Evolutionary conservation across 2,113 vertebrate species (phyloP), one percentile per base, ranked within the genome.

Genomic region (Eptatretus burgeri): DNA sequence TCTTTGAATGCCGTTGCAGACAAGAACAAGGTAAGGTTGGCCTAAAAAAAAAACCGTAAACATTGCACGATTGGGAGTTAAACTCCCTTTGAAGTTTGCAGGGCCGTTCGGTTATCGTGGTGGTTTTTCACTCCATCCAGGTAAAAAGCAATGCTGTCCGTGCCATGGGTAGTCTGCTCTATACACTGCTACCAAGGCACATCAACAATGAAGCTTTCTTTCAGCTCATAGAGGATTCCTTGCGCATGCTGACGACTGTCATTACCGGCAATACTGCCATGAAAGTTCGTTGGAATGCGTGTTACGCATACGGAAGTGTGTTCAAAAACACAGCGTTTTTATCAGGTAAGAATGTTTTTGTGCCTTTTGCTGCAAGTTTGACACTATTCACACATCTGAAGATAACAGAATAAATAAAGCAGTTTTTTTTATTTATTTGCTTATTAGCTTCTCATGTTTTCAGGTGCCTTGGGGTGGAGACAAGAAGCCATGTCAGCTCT

Each of bases 241-340:
- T 95, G 49, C 77, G 76, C 67, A 80, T 82, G 51, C 76, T 98
- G 7, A 78, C 87, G 16, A 76, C 80, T 27, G 81, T 85, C 0
- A 78, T 94, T 50, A 74, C 76, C 62, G 80, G 78, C 1, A 87
- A 93, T 16, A 79, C 83, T 67, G 83, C 80, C 1, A 95, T 98
- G 91, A 98, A 95, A 70, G 87, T 93, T 66, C 74, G 87, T 52
- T 98, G 91, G 91, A 98, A 95, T 14, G 87, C 89, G 5, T 98
- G 91, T 16, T 98, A 88, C 1, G 91, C 89, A 0, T 70, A 95
- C 53, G 91, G 89, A 10, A 98, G 94, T 16, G 83, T 88, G 0
- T 98, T 98, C 73, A 81, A 78, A 73, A 98, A 98, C 68, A 72
- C 80, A 1, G 78, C 80, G 60, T 73, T 98, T 71, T 84, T 84